Conservation (phyloP, 2,888 invertebrate genomes). For the Trisateles emortualis region DNA sequence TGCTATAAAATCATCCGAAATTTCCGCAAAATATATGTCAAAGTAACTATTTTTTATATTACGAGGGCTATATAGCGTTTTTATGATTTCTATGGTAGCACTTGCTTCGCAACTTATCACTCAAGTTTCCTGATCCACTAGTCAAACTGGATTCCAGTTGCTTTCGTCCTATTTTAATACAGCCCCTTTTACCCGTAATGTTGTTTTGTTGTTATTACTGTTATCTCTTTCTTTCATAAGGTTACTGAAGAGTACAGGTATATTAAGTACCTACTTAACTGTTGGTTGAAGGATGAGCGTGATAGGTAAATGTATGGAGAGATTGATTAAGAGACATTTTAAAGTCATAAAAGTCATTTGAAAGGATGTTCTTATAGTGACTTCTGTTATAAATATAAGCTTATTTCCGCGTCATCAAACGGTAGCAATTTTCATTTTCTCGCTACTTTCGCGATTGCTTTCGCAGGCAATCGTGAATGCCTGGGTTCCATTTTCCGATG, state of each 20-base stretch:
- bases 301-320: constrained; percentile 2
- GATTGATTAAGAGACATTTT: neutral
- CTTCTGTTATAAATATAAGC: no score
- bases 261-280: constrained; percentile 1
- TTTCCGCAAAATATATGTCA: no score
- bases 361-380: neutral
- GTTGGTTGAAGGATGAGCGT: constrained; percentile 15
- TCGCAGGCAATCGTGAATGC: no score
- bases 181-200: constrained; percentile 14
- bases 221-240: constrained; percentile 16
- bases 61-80: neutral
- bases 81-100: neutral
- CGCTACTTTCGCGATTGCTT: no score
- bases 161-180: constrained; percentile 29
- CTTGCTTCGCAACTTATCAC: constrained; percentile 1
- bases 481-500: no score
- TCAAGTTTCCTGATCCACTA: constrained; percentile 39
- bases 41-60: no score
- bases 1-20: no score
- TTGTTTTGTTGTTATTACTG: constrained; percentile 14
- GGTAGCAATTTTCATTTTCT: no score
- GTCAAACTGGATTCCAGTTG: constrained; percentile 51
- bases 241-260: constrained; percentile 8
- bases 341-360: neutral
- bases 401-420: no score